Base-by-base conservation (phyloP, 2,797 vertebrate genomes). In the Gobio occitaniae region DNA sequence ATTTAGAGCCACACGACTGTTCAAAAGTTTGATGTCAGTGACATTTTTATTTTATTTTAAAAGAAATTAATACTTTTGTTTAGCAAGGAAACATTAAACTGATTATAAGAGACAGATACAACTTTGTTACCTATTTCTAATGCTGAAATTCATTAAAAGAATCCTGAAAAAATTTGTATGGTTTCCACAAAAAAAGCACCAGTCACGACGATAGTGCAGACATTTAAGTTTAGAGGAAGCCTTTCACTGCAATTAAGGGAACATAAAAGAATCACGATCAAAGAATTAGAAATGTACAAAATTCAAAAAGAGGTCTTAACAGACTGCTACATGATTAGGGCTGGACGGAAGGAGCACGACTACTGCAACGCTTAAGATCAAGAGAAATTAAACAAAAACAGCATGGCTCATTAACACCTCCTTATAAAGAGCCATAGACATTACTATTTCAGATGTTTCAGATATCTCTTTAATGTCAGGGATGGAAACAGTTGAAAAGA, bases 361-460 rank as follows among this genome's bases (percentile, higher is more conserved):
- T 52, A 65, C 21, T 29, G 48, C 50, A 63, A 41, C 11, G 29
- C 47, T 83, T 11, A 59, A 82, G 59, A 84, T 82, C 84, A 84
- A 85, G 66, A 82, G 72, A 70, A 69, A 78, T 79, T 71, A 25
- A 69, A 56, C 29, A 29, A 78, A 69, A 54, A 48, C 48, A 12
- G 41, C 63, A 85, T 41, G 69, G 78, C 72, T 86, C 38, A 82
- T 87, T 86, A 81, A 86, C 71, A 79, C 75, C 41, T 65, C 66
- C 61, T 77, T 85, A 9, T 68, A 61, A 83, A 81, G 52, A 77
- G 21, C 38, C 63, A 61, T 36, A 79, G 41, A 79, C 74, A 78
- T 80, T n/a, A 77, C 47, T 36, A 52, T 76, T 79, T 80, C 54
- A 52, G 17, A 48, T 38, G 74, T 78, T 75, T 76, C 8, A 44